A percentile compares a stretch with the other conserved stretches of the same genome.
phyloP scores from a whole-genome alignment of 2,888 invertebrate species.

The Nezara viridula region DNA sequence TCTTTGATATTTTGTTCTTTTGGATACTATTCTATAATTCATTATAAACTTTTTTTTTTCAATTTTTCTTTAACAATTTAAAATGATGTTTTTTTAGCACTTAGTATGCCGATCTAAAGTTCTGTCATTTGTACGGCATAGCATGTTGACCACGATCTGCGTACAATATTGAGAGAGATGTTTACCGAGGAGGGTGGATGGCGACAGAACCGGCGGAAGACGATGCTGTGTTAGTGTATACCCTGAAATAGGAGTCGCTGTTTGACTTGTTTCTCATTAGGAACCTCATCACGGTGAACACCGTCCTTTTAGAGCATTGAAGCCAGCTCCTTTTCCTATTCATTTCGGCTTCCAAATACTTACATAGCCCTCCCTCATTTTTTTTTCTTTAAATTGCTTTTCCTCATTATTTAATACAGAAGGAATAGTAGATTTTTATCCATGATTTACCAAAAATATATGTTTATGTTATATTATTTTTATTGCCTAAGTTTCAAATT shows the following conservation, averaged over 20 bases:
- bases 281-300: not conserved
- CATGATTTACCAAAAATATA: too few relatives aligned
- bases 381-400: not conserved
- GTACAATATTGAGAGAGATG: not conserved
- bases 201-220: not conserved
- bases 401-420: not conserved
- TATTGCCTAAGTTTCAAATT: too few relatives aligned
- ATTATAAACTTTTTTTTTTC: too few relatives aligned
- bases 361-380: not conserved
- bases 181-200: not conserved
- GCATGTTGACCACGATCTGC: too few relatives aligned
- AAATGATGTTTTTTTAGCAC: not conserved
- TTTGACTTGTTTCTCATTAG: constrained; percentile 48
- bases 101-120: too few relatives aligned
- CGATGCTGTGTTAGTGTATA: not conserved
- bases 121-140: too few relatives aligned
- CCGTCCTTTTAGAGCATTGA: not conserved
- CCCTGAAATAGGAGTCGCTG: constrained; percentile 18
- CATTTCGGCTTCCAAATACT: not conserved
- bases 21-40: too few relatives aligned
- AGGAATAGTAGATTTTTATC: not conserved
- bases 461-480: too few relatives aligned
- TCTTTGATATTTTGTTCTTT: too few relatives aligned
- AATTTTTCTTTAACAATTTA: not conserved
- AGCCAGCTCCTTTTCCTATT: not conserved